Conservation (phyloP, 1,140 invertebrate species). For the Drosophila sp. region DNA sequence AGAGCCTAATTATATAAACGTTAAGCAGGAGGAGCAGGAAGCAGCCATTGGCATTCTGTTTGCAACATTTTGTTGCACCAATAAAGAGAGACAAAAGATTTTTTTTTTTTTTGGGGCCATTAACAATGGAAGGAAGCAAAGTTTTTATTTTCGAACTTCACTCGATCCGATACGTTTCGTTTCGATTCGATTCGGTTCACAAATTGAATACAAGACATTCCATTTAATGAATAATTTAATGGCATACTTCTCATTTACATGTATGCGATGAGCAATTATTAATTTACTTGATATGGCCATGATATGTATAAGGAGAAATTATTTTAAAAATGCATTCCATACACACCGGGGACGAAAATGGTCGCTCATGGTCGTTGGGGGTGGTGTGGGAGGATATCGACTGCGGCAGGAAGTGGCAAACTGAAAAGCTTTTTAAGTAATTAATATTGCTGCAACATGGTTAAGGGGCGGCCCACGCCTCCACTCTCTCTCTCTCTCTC, state of each 20-base stretch:
- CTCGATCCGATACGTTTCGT: too few relatives aligned
- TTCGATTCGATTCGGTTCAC: not conserved
- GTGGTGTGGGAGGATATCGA: not conserved
- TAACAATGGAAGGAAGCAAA: not conserved
- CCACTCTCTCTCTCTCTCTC: not conserved
- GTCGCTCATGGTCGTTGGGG: not conserved
- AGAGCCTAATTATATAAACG: not conserved
- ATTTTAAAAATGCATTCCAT: slow-evolving; percentile 9
- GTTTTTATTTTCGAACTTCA: too few relatives aligned
- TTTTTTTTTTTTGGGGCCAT: not conserved
- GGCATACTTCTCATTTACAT: not conserved
- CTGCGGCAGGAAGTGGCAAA: slow-evolving; percentile 22
- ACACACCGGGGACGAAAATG: not conserved
- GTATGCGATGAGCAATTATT: not conserved
- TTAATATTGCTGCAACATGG: slow-evolving; percentile 46
- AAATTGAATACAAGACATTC: slow-evolving; percentile 1
- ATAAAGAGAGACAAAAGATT: not conserved
- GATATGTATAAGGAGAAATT: not conserved
- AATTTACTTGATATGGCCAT: slow-evolving; percentile 7
- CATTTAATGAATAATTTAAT: slow-evolving; percentile 5
- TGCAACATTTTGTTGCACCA: slow-evolving; percentile 1
- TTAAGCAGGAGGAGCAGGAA: not conserved
- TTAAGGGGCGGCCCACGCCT: not conserved
- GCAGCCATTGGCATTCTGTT: not conserved
- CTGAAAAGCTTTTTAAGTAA: slow-evolving; percentile 52